Base-by-base conservation (phyloP, 2,797 vertebrate genomes). In the Pangasius krempfi region DNA sequence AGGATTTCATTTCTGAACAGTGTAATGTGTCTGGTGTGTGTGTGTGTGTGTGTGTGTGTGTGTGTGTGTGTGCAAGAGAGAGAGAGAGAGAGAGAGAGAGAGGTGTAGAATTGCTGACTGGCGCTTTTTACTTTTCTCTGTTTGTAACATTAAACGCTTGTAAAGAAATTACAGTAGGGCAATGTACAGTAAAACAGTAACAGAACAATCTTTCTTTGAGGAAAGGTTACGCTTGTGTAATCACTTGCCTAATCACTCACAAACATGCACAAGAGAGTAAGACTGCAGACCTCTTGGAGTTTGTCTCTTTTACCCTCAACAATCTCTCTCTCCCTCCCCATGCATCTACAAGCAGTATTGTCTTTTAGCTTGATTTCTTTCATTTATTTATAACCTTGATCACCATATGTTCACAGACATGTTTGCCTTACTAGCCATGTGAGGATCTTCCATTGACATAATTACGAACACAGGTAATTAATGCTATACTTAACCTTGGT, bases 1-100 rank as follows among this genome's bases (percentile, higher is more conserved):
- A 94, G 89, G 90, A 94, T 93, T 87, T 91, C 91, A 92, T 94
- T 95, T 94, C 92, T 87, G 92, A 91, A 81, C 72, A 91, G 89
- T 87, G 85, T 91, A 88, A 91, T 68, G 62, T 58, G 62, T 66
- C 8, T 87, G 54, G 64, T 60, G 47, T 88, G 73, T 70, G 52
- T 87, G 58, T 78, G 30, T 66, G 87, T 84, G 87, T 84, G 73
- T 75, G 82, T 54, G 58, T 44, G 60, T 75, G 79, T 44, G 76
- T 58, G 70, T 75, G 75, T 44, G 20, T 10, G 72, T 25, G 40
- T 25, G 72, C 0, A 22, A 44, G 40, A 30, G 25, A 30, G 1
- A 14, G 50, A 14, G 50, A 62, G n/a, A 37, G 47, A 76, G 64
- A 79, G 33, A 70, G 54, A 88, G 84, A 75, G 88, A 70, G 16